A percentile compares a stretch with the other conserved stretches of the same genome.
Conservation (phyloP, 2,888 invertebrate species). For the Drosophila paramelanica region DNA sequence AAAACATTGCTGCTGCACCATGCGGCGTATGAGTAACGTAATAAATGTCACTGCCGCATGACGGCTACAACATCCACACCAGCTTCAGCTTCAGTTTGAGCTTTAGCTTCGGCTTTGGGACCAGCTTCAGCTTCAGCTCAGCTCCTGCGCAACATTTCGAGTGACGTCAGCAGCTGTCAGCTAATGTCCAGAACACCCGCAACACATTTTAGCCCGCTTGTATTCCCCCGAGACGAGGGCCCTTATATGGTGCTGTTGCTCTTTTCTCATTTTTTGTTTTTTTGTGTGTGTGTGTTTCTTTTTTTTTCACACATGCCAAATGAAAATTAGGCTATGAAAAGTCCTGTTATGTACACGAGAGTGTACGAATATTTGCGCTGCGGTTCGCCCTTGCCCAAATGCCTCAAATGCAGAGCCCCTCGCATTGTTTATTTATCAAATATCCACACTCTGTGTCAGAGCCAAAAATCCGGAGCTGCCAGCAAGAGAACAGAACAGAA, state of each 20-base stretch:
- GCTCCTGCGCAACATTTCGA: constrained; percentile 11
- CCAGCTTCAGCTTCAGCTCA: not conserved
- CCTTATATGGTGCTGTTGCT: constrained; percentile 5
- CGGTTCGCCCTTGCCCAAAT: constrained; percentile 24
- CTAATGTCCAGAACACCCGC: constrained; percentile 38
- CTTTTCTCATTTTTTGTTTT: not conserved
- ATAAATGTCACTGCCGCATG: constrained; percentile 55
- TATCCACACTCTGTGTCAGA: constrained; percentile 66
- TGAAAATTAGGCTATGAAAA: constrained; percentile 55
- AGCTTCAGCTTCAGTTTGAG: not conserved
- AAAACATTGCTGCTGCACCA: constrained; percentile 7
- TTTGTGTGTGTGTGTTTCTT: not conserved
- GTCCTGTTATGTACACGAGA: constrained; percentile 9
- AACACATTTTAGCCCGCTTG: constrained; percentile 22
- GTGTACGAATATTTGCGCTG: constrained; percentile 38
- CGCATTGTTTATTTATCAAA: constrained; percentile 78
- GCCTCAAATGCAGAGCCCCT: constrained; percentile 34
- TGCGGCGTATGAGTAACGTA: constrained; percentile 40
- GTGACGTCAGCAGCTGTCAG: constrained; percentile 65
- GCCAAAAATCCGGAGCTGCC: constrained; percentile 48
- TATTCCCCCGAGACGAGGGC: constrained; percentile 28
- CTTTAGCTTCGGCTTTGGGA: not conserved
- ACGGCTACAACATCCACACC: constrained; percentile 10
- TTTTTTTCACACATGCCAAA: constrained; percentile 38
- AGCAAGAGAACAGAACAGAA: not conserved